Base-by-base conservation (phyloP, 2,888 invertebrate genomes). In the Drosophila crucigera region DNA sequence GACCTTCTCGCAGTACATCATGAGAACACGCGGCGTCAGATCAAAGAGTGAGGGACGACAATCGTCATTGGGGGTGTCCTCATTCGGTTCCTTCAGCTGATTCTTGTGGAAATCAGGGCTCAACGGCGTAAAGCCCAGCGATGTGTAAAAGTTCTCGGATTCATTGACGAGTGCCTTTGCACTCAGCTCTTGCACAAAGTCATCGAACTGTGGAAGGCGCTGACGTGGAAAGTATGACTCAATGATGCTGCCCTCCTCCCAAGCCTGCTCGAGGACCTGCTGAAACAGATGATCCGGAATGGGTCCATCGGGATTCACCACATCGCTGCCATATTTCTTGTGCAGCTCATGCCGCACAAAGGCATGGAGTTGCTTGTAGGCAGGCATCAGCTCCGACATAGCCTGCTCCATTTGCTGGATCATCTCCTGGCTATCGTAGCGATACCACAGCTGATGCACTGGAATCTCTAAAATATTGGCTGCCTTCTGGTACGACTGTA, bases 281-380 rank as follows among this genome's bases (percentile, higher is more conserved):
- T 96, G 96, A 76, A 96, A 93, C 16, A 97, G 93, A 94, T 97
- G 97, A 25, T 96, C 96, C 0, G 97, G 97, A 65, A 97, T 96
- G 0, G 96, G 96, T 55, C 96, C 97, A 71, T 93, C 95, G 50
- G 94, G 94, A 0, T 95, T 94, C 0, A 96, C 95, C 0, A 96
- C 93, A 28, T 95, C 93, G 11, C 95, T 95, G 3, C 97, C 97
- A 90, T 97, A 97, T 83, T 95, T 95, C 84, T 95, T 94, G 35
- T 95, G 94, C 31, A 98, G 93, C 69, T 96, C 95, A 68, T 95
- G 94, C 74, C 97, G 94, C 1, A 97, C 96, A 84, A 97, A 97
- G 0, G 97, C 96, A 89, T 98, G 98, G 3, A 98, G 93, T 87
- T 97, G 95, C 72, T 96, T 93, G 91, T 98, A 98, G 5, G 98